Conservation (phyloP, 2,888 invertebrate species). For the Cataglyphis rosenhaueri region DNA sequence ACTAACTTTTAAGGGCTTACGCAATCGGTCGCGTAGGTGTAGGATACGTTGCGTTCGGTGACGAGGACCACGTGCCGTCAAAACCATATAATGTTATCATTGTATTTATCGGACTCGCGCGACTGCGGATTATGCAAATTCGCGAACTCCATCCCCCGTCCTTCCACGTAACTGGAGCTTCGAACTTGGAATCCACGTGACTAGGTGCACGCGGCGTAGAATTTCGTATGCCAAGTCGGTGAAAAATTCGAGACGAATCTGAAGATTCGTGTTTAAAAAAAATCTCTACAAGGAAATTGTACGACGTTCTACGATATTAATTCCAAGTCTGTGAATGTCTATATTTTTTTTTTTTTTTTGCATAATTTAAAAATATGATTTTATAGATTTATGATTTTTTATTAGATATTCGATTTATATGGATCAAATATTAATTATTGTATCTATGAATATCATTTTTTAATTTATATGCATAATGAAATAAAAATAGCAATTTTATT, state of each 20-base stretch:
- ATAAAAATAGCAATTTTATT: not conserved
- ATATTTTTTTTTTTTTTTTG: not conserved
- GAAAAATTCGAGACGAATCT: conserved; percentile 2
- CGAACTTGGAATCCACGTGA: conserved; percentile 2
- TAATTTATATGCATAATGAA: not conserved
- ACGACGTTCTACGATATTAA: not conserved
- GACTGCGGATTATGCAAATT: conserved; percentile 42
- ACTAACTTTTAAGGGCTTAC: conserved; percentile 74
- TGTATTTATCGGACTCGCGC: conserved; percentile 2
- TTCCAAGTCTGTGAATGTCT: not conserved
- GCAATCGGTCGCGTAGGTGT: conserved; percentile 75
- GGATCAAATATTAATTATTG: not conserved
- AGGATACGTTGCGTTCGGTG: conserved; percentile 53
- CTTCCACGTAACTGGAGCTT: conserved; percentile 17
- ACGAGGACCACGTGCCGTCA: conserved; percentile 24
- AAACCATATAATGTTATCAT: conserved; percentile 26
- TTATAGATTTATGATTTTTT: too few species aligned
- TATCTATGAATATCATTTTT: not conserved
- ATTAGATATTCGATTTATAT: too few species aligned
- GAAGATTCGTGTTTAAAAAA: not conserved
- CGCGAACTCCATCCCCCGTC: not conserved
- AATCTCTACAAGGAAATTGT: not conserved
- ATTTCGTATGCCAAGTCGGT: not conserved
- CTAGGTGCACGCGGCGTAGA: not conserved
- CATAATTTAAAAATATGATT: not conserved